Evolutionary conservation across 1,140 invertebrate genomes (phyloP).

Genomic region (Ips typographus): DNA sequence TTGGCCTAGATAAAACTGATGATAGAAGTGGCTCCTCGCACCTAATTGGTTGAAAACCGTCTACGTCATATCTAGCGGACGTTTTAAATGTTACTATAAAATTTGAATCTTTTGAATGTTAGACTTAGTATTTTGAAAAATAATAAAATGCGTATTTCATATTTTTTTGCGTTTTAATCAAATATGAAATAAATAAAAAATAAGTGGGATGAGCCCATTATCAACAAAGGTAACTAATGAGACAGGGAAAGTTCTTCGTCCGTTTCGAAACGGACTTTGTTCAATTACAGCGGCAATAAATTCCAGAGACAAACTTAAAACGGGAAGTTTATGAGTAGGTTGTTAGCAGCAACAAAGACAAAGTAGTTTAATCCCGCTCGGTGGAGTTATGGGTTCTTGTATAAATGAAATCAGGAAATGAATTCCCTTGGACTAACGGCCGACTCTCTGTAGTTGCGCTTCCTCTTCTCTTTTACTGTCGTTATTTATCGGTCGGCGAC

Average conservation of each 20-base stretch:
- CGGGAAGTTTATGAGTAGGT: slow-evolving; percentile 37
- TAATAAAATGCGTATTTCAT: too few species aligned
- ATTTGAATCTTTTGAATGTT: too few species aligned
- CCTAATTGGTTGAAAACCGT: too few species aligned
- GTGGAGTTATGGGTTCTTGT: slow-evolving; percentile 46
- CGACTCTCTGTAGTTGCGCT: slow-evolving; percentile 44
- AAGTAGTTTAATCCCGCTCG: slow-evolving; percentile 46
- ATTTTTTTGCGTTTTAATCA: too few species aligned
- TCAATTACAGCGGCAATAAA: slow-evolving; percentile 32
- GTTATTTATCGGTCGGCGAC: slow-evolving; percentile 48
- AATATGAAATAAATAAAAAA: too few species aligned
- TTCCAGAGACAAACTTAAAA: slow-evolving; percentile 30
- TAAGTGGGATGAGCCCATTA: too few species aligned
- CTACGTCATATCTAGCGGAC: too few species aligned
- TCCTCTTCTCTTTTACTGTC: slow-evolving; percentile 45
- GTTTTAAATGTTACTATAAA: too few species aligned
- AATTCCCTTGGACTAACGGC: slow-evolving; percentile 49
- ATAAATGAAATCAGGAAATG: slow-evolving; percentile 52
- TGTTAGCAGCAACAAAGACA: slow-evolving; percentile 46
- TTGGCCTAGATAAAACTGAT: too few species aligned
- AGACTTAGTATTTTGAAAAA: too few species aligned
- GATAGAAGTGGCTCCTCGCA: too few species aligned
- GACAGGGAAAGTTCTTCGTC: background rate
- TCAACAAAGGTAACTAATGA: too few species aligned
- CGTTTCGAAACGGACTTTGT: slow-evolving; percentile 7